Base-by-base conservation (phyloP, 2,888 invertebrate genomes). In the Apantesis nais region DNA sequence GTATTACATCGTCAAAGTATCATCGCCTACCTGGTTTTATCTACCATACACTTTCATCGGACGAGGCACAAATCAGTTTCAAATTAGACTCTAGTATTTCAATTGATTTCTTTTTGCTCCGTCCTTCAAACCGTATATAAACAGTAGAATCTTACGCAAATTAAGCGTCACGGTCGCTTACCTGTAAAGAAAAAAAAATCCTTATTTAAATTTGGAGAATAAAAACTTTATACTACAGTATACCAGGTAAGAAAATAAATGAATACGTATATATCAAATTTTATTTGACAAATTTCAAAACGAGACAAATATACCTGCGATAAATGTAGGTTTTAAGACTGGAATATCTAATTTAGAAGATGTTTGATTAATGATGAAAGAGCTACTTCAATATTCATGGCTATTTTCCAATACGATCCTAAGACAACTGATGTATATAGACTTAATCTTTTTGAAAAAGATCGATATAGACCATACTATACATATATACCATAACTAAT, bases 181-280 rank as follows among this genome's bases (percentile, higher is more conserved):
- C 84, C 84, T 84, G 85, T 31, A 84, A 84, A 61, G 68, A 68
- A 77, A 84, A 80, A n/a, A 80, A 44, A 29, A 68, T 80, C 77
- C 78, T 73, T 52, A 71, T 78, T 76, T 73, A 74, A 37, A 68
- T 62, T 73, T 70, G 72, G 67, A 72, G 41, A 72, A 70, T 71
- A 62, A 1, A 52, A 63, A 48, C 37, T 22, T 37, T 37, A 2
- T 37, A n/a, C n/a, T n/a, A n/a, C n/a, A n/a, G 22, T 2, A 8
- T n/a, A 37, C 22, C 44, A n/a, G n/a, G n/a, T n/a, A n/a, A n/a
- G n/a, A n/a, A n/a, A n/a, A n/a, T n/a, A n/a, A n/a, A n/a, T n/a
- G n/a, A n/a, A n/a, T n/a, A n/a, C n/a, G n/a, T n/a, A n/a, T n/a
- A n/a, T n/a, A n/a, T n/a, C n/a, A n/a, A n/a, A n/a, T n/a, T n/a